Conservation (phyloP, 2,113 vertebrate genomes). For the Pteruthius melanotis region DNA sequence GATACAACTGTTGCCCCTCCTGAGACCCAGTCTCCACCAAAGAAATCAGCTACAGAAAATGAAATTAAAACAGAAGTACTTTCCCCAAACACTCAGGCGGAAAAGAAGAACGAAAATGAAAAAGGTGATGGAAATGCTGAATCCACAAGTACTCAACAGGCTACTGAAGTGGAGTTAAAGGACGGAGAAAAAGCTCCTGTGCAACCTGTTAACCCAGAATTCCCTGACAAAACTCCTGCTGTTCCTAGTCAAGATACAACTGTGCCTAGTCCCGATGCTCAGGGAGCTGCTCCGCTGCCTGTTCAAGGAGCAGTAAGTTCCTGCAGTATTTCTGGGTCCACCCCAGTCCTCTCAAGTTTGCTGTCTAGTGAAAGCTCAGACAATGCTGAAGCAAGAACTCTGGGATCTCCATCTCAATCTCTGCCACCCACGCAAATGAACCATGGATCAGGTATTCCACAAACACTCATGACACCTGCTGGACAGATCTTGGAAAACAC, state of each 20-base stretch:
- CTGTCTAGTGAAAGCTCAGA: constrained; percentile 84
- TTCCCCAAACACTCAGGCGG: constrained; percentile 63
- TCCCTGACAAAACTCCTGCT: constrained; percentile 40
- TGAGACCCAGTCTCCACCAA: constrained; percentile 63
- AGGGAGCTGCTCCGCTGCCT: constrained; percentile 43
- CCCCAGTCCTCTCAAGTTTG: constrained; percentile 85
- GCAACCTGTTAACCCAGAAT: constrained; percentile 33
- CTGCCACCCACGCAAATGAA: constrained; percentile 75
- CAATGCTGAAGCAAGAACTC: constrained; percentile 70
- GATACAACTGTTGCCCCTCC: constrained; percentile 44
- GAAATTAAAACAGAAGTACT: constrained; percentile 75
- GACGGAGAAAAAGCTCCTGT: constrained; percentile 55
- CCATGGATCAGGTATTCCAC: constrained; percentile 66
- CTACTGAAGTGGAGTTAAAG: constrained; percentile 73
- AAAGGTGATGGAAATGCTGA: constrained; percentile 46
- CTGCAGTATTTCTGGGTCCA: constrained; percentile 68
- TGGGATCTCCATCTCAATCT: constrained; percentile 72
- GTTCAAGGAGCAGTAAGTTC: constrained; percentile 67
- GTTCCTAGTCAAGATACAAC: constrained; percentile 42
- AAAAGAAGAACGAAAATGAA: constrained; percentile 72
- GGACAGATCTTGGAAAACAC: constrained; percentile 71
- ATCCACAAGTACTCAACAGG: constrained; percentile 52
- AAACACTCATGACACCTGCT: constrained; percentile 69
- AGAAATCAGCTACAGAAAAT: constrained; percentile 40
- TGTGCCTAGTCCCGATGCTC: constrained; percentile 56